Evolutionary conservation across 1,140 invertebrate species (phyloP).

Genomic region (Pogonomyrmex barbatus): DNA sequence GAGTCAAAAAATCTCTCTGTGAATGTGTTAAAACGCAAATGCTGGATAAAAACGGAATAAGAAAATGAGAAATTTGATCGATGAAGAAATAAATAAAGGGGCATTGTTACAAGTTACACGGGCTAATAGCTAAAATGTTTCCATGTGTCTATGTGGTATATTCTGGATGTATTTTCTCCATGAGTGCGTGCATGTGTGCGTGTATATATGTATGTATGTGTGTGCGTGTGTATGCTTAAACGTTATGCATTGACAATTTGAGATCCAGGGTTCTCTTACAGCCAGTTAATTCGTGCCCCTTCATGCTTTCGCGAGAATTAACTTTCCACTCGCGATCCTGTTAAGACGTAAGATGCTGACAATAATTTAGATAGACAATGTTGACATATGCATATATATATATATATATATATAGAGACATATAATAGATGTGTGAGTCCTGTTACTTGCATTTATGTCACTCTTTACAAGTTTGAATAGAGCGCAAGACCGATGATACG

Average conservation of each 20-base stretch:
- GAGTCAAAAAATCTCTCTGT: slow-evolving; percentile 46
- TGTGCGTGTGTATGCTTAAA: slow-evolving; percentile 68
- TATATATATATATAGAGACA: slow-evolving; percentile 33
- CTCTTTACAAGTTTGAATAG: slow-evolving; percentile 20
- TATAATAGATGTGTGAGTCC: slow-evolving; percentile 26
- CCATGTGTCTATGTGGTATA: slow-evolving; percentile 72
- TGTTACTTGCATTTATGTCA: slow-evolving; percentile 64
- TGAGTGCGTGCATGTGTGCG: slow-evolving; percentile 47
- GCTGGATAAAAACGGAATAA: slow-evolving; percentile 11
- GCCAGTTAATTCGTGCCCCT: slow-evolving; percentile 44
- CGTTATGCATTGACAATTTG: slow-evolving; percentile 72
- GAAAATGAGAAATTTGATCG: slow-evolving; percentile 59
- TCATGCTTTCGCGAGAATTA: slow-evolving; percentile 53
- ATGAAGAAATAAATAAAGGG: slow-evolving; percentile 80
- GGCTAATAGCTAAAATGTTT: slow-evolving; percentile 76
- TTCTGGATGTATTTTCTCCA: slow-evolving; percentile 45
- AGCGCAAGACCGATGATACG: slow-evolving; percentile 38
- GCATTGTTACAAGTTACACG: slow-evolving; percentile 82
- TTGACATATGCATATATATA: slow-evolving; percentile 64
- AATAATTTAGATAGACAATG: slow-evolving; percentile 80
- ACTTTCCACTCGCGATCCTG: slow-evolving; percentile 70
- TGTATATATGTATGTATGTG: slow-evolving; percentile 17
- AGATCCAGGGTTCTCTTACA: slow-evolving; percentile 26
- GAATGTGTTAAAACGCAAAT: slow-evolving; percentile 65
- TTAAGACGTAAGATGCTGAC: slow-evolving; percentile 77